These are phyloP conservation scores for Amblyopsis hoosieri DNA, from an alignment of 2,797 vertebrate genomes.

Conservation along the genomic window DNA sequence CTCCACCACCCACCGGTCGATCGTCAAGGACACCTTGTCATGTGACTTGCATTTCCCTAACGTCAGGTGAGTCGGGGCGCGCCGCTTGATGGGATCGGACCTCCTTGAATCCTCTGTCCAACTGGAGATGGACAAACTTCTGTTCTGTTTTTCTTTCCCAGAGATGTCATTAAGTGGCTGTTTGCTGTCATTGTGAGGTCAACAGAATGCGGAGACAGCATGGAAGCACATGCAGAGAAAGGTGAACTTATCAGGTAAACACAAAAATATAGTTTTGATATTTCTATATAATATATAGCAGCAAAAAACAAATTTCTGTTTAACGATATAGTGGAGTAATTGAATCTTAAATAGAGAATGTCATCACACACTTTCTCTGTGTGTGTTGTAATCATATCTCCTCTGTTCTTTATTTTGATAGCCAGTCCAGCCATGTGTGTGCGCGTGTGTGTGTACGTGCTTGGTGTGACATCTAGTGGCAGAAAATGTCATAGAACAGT, in stretches of 20 bases:
- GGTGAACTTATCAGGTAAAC: slow-evolving; percentile 71
- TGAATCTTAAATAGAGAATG: too few species aligned
- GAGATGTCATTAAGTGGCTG: slow-evolving; percentile 89
- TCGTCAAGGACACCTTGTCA: slow-evolving; percentile 85
- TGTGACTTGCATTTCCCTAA: slow-evolving; percentile 81
- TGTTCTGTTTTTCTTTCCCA: slow-evolving; percentile 47
- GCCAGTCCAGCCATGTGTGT: too few species aligned
- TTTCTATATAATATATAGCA: not conserved
- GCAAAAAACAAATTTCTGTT: too few species aligned
- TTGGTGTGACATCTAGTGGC: too few species aligned
- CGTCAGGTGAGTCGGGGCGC: slow-evolving; percentile 81
- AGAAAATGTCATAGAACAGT: too few species aligned
- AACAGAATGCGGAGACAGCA: slow-evolving; percentile 34
- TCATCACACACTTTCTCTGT: not conserved
- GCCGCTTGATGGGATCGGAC: not conserved
- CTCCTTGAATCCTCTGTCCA: not conserved
- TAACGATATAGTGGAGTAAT: too few species aligned
- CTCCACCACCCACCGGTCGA: slow-evolving; percentile 76
- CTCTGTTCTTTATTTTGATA: too few species aligned
- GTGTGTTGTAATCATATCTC: too few species aligned
- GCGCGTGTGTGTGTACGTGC: too few species aligned
- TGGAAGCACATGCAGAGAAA: slow-evolving; percentile 42
- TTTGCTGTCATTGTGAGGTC: slow-evolving; percentile 77
- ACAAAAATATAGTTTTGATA: not conserved
- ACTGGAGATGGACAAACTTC: too few species aligned